These are phyloP conservation scores for Ctenoplectra terminalis DNA, from an alignment of 1,140 invertebrate species.

Conservation along the genomic window DNA sequence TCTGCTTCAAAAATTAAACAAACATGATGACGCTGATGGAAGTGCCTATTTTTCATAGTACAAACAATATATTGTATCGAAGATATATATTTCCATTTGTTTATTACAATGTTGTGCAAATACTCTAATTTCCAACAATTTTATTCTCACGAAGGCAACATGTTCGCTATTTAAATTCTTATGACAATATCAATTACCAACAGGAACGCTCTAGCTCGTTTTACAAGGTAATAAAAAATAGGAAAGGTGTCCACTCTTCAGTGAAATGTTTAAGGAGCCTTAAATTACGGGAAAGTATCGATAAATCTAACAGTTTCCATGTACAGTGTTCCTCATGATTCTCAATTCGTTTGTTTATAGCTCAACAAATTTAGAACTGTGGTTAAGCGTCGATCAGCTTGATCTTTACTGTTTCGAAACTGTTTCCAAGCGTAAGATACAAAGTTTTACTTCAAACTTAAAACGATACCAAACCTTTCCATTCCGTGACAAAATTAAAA, in stretches of 20 bases:
- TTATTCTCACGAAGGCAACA: neutral
- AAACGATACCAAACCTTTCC: no score
- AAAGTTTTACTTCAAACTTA: no score
- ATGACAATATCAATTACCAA: neutral
- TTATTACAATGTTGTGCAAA: no score
- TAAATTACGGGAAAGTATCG: neutral
- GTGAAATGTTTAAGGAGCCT: neutral
- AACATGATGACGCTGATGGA: no score
- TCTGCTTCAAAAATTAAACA: no score
- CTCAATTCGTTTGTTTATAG: neutral
- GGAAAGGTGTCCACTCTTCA: neutral
- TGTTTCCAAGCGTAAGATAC: neutral
- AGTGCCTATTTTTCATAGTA: no score
- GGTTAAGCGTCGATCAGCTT: neutral
- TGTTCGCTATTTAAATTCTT: neutral
- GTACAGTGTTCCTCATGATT: neutral
- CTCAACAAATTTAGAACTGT: neutral
- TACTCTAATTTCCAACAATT: no score
- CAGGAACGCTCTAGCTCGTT: neutral
- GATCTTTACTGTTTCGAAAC: neutral
- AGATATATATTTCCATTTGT: no score
- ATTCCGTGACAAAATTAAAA: no score
- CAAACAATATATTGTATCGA: no score
- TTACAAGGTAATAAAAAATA: neutral
- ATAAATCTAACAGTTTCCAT: neutral